phyloP scores from a whole-genome alignment of 2,113 vertebrate genomes.

The Camelus bactrianus region DNA sequence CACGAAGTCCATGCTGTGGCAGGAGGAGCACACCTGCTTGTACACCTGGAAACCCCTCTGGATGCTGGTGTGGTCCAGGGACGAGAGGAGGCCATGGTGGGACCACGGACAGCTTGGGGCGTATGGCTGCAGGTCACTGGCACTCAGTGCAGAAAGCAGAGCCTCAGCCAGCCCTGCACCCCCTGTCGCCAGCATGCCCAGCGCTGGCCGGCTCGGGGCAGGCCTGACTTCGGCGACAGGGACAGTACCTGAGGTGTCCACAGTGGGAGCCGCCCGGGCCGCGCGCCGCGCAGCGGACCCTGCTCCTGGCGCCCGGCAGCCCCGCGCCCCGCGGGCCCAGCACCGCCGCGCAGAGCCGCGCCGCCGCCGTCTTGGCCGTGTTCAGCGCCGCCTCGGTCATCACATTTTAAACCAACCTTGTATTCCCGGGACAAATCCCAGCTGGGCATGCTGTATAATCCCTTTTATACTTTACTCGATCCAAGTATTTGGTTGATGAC shows the following conservation, averaged over 20 bases:
- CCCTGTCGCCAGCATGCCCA: conserved; percentile 90
- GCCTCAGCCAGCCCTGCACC: conserved; percentile 91
- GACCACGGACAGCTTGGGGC: conserved; percentile 93
- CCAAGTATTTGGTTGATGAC: not conserved
- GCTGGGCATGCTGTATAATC: not conserved
- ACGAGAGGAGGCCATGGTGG: conserved; percentile 90
- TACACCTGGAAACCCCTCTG: conserved; percentile 97
- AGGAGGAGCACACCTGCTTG: conserved; percentile 96
- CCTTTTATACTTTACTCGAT: not conserved
- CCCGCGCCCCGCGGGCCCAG: no score
- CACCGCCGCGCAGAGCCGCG: no score
- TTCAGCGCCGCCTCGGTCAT: no score
- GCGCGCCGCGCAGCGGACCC: no score
- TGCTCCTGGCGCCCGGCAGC: no score
- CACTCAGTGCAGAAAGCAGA: conserved; percentile 91
- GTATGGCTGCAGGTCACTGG: conserved; percentile 93
- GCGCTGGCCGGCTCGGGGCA: conserved; percentile 87
- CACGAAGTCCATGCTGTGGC: conserved; percentile 96
- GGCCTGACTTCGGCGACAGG: conserved; percentile 89
- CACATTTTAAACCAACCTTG: not conserved
- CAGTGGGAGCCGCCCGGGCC: no score
- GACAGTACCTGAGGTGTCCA: conserved; percentile 70
- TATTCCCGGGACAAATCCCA: not conserved
- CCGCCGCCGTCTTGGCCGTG: no score
- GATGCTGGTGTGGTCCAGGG: conserved; percentile 93